These are phyloP conservation scores for Diaphora mendica DNA, from an alignment of 2,888 invertebrate genomes.

Conservation along the genomic window DNA sequence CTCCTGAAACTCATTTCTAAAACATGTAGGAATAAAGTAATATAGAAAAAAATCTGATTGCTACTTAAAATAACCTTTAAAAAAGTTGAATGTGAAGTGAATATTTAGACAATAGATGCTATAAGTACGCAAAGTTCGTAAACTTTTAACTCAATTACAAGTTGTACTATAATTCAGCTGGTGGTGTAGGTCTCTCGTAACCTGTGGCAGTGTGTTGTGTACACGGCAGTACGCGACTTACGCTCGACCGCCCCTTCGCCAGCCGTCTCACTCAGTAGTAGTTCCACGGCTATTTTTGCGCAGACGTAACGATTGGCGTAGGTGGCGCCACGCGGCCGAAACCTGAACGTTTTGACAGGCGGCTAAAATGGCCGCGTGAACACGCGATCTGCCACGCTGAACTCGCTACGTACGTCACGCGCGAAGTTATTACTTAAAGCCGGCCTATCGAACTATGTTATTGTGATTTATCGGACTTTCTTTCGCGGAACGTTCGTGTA, in stretches of 20 bases:
- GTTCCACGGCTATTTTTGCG: slow-evolving; percentile 71
- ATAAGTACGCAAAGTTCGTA: slow-evolving; percentile 59
- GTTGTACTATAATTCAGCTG: slow-evolving; percentile 81
- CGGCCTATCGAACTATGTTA: slow-evolving; percentile 73
- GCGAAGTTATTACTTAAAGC: slow-evolving; percentile 76
- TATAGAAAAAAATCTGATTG: slow-evolving; percentile 34
- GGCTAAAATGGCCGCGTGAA: slow-evolving; percentile 84
- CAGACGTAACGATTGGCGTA: slow-evolving; percentile 76
- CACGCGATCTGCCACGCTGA: slow-evolving; percentile 81
- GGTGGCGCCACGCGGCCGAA: slow-evolving; percentile 74
- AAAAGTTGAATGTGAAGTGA: not conserved
- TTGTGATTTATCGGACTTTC: slow-evolving; percentile 71
- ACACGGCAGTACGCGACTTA: slow-evolving; percentile 37
- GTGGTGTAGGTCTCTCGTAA: slow-evolving; percentile 66
- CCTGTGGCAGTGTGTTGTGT: slow-evolving; percentile 46
- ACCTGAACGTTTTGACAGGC: slow-evolving; percentile 76
- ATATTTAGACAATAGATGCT: slow-evolving; percentile 1
- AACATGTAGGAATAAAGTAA: slow-evolving; percentile 40
- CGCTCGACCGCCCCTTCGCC: slow-evolving; percentile 51
- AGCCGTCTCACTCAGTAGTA: slow-evolving; percentile 33
- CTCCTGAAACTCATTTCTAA: slow-evolving; percentile 34
- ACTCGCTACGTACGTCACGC: slow-evolving; percentile 74
- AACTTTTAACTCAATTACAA: slow-evolving; percentile 81
- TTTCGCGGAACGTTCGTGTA: slow-evolving; percentile 59
- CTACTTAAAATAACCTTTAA: not conserved